Percentiles rank a stretch among this genome's conserved stretches.
These are phyloP conservation scores for Aix galericulata DNA, from an alignment of 2,113 vertebrate genomes.

Conservation along the genomic window DNA sequence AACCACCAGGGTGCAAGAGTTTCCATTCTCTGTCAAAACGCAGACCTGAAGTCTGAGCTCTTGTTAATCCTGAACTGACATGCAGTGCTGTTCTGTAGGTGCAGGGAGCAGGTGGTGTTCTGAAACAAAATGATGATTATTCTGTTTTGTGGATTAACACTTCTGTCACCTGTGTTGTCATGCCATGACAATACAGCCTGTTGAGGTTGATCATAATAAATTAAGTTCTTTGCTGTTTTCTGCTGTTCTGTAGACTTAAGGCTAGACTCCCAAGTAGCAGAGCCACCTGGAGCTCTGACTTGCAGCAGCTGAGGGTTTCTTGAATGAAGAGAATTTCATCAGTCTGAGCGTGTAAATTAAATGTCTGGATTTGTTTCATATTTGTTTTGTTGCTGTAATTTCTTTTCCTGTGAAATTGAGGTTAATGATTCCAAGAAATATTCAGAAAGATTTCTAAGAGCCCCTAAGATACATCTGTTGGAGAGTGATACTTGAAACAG, in stretches of 20 bases:
- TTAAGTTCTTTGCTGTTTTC: background rate
- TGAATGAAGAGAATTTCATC: background rate
- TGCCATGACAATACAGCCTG: background rate
- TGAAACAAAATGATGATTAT: background rate
- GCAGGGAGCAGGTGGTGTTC: background rate
- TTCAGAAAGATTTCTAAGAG: background rate
- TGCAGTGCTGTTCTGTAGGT: background rate
- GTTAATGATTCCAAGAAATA: background rate
- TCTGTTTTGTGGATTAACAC: background rate
- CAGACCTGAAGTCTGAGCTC: background rate
- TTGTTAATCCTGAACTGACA: background rate
- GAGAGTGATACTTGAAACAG: background rate
- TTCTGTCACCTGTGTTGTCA: background rate
- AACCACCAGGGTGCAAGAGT: background rate
- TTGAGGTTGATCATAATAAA: background rate
- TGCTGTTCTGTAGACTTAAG: background rate
- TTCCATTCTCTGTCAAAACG: background rate
- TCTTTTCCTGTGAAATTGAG: background rate
- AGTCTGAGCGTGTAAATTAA: background rate
- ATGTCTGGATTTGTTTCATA: background rate
- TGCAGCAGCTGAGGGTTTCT: background rate
- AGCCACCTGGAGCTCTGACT: background rate
- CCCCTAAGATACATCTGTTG: background rate
- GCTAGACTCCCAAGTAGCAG: no score
- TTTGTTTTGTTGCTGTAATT: background rate